phyloP scores from a whole-genome alignment of 2,113 vertebrate species.

The Hoplias malabaricus region DNA sequence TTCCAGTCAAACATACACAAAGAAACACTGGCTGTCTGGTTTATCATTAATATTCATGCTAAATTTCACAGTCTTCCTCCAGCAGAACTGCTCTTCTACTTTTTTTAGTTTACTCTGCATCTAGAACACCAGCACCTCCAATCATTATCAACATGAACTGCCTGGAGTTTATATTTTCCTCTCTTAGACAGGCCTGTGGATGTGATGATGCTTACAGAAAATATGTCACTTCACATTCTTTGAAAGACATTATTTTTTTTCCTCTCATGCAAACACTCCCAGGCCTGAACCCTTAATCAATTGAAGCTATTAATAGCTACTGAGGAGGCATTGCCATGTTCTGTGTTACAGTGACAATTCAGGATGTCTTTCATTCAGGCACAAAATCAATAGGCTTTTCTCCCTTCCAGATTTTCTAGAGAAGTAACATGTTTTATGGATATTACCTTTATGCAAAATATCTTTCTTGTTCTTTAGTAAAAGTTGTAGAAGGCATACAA shows the following conservation, averaged over 20 bases:
- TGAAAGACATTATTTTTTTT: neutral
- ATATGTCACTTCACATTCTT: neutral
- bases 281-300: neutral
- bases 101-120: constrained; percentile 15
- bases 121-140: constrained; percentile 5
- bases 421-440: neutral
- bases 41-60: too few relatives aligned
- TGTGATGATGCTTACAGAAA: neutral
- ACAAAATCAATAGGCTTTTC: neutral
- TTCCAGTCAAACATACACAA: too few relatives aligned
- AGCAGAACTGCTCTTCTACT: constrained; percentile 26
- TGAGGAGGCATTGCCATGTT: neutral
- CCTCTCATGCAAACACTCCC: neutral
- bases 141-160: constrained; percentile 3
- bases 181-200: neutral
- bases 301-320: constrained; percentile 15
- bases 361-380: neutral
- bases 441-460: neutral
- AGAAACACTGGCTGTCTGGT: too few relatives aligned
- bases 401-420: neutral
- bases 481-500: too few relatives aligned
- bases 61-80: neutral
- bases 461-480: too few relatives aligned
- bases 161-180: neutral
- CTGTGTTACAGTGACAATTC: neutral